A percentile compares a stretch with the other conserved stretches of the same genome.
phyloP scores from a whole-genome alignment of 2,888 invertebrate genomes.

The Siphonodentalium dalli region DNA sequence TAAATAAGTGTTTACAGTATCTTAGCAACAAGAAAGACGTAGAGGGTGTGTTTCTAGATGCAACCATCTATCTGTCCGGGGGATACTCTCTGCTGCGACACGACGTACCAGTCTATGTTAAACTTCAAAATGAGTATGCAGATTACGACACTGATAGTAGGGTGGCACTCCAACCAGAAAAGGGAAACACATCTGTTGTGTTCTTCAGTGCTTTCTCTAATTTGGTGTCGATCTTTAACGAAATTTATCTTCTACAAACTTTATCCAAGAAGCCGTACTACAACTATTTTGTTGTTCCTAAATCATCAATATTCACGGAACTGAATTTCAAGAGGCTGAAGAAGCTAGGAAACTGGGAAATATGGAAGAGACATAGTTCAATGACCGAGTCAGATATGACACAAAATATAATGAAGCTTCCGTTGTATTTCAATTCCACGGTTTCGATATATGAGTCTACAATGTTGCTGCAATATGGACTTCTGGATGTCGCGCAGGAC shows the following conservation, averaged over 20 bases:
- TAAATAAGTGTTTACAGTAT: slow-evolving; percentile 40
- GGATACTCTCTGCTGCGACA: slow-evolving; percentile 41
- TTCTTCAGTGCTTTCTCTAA: slow-evolving; percentile 35
- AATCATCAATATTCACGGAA: slow-evolving; percentile 27
- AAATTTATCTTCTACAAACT: slow-evolving; percentile 36
- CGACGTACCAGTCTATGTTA: slow-evolving; percentile 40
- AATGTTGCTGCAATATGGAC: slow-evolving; percentile 39
- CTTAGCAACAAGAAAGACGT: slow-evolving; percentile 42
- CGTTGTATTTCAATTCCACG: slow-evolving; percentile 39
- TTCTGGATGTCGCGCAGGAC: slow-evolving; percentile 31
- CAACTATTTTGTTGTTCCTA: slow-evolving; percentile 44
- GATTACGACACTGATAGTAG: slow-evolving; percentile 16
- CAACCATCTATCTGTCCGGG: slow-evolving; percentile 37
- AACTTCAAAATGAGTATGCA: slow-evolving; percentile 41
- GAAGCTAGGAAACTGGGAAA: slow-evolving; percentile 35
- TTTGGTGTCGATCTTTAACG: slow-evolving; percentile 41
- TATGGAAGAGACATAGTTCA: slow-evolving; percentile 32
- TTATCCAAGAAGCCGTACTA: slow-evolving; percentile 36
- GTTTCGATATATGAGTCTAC: slow-evolving; percentile 48
- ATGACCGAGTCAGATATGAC: slow-evolving; percentile 12
- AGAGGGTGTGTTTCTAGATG: slow-evolving; percentile 46
- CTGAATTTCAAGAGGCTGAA: slow-evolving; percentile 42
- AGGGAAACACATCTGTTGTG: slow-evolving; percentile 14
- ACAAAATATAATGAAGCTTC: slow-evolving; percentile 22
- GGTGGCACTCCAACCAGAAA: background rate